These are phyloP conservation scores for Acanthosepion lycidas DNA, from an alignment of 2,888 invertebrate genomes.

Conservation along the genomic window DNA sequence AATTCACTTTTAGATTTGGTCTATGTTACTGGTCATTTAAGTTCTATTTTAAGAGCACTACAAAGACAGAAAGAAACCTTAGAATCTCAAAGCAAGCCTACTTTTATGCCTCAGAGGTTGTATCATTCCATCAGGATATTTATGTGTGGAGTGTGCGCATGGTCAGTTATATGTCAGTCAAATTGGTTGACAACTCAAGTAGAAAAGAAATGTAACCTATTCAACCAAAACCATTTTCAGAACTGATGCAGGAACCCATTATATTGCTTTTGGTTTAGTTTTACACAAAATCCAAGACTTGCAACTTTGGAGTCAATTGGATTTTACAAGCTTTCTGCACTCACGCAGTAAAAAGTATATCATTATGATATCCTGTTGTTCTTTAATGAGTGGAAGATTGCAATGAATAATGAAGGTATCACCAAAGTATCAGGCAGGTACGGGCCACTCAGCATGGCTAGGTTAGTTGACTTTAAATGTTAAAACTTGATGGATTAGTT, in stretches of 20 bases:
- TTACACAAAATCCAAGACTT: not conserved
- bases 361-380: too few species aligned
- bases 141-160: not conserved
- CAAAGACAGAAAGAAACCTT: not conserved
- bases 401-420: too few species aligned
- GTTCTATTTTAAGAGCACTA: not conserved
- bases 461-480: too few species aligned
- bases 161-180: not conserved
- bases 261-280: not conserved
- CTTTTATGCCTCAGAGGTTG: not conserved
- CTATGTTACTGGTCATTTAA: not conserved
- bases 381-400: too few species aligned
- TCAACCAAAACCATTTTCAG: not conserved
- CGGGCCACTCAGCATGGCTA: too few species aligned
- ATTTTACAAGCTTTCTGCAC: not conserved
- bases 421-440: too few species aligned
- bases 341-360: too few species aligned
- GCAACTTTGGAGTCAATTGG: not conserved
- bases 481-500: too few species aligned
- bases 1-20: not conserved
- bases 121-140: not conserved
- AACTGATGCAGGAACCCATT: not conserved
- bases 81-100: not conserved
- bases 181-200: not conserved
- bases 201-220: not conserved